A percentile compares a stretch with the other conserved stretches of the same genome.
Conservation (phyloP, 2,113 vertebrate species). For the Neomonachus schauinslandi region DNA sequence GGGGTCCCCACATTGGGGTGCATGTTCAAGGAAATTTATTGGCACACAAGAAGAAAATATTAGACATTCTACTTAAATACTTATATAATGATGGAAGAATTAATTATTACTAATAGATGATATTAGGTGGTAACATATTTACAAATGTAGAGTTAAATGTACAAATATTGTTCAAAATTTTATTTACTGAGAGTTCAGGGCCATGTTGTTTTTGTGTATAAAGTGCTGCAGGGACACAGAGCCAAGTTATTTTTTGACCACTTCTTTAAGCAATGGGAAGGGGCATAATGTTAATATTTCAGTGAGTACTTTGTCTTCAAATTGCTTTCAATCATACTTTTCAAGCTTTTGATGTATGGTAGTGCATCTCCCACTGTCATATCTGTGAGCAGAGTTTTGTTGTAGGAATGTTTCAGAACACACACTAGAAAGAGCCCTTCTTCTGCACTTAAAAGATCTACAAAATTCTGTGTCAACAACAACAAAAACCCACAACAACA, state of each 20-base stretch:
- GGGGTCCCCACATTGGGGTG: too few relatives aligned
- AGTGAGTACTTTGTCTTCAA: neutral
- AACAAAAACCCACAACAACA: neutral
- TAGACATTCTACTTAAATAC: neutral
- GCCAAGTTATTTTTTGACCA: neutral
- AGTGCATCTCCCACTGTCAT: accelerated
- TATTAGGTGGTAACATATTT: neutral
- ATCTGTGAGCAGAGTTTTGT: neutral
- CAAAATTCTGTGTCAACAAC: neutral
- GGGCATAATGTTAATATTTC: neutral
- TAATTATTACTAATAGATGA: neutral
- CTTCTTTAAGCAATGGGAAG: neutral
- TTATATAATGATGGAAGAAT: neutral
- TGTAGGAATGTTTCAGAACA: neutral
- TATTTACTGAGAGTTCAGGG: neutral
- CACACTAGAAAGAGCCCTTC: neutral
- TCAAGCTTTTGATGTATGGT: neutral
- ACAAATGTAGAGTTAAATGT: neutral
- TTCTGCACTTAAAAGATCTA: neutral
- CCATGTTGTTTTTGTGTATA: neutral
- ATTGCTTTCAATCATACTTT: neutral
- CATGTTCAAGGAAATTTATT: neutral
- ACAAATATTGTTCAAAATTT: neutral
- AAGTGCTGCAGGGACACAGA: neutral
- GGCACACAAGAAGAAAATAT: neutral